Evolutionary conservation across 1,140 invertebrate genomes (phyloP).

Genomic region (Magallana ariakensis): DNA sequence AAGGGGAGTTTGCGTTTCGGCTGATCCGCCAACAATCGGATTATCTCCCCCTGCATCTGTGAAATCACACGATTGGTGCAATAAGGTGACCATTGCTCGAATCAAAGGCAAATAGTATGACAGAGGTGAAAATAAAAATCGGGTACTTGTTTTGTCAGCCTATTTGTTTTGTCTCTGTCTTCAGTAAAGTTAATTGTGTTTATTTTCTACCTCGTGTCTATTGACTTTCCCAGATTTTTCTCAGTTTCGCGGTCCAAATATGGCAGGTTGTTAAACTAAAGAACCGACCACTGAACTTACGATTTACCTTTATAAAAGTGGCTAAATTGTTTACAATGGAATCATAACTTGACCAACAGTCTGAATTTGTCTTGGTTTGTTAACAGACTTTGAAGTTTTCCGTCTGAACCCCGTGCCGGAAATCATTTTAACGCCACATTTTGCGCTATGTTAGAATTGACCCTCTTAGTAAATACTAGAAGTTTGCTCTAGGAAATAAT

Average conservation of each 20-base stretch:
- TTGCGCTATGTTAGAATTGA: not conserved
- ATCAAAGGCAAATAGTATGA: not conserved
- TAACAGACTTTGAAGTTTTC: conserved; percentile 11
- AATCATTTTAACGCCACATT: not conserved
- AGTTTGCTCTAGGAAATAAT: not conserved
- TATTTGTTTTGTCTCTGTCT: not conserved
- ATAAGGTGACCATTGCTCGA: conserved; percentile 2
- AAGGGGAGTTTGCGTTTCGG: conserved; percentile 12
- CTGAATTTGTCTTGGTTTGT: not conserved
- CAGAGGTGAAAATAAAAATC: not conserved
- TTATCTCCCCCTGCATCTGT: conserved; percentile 18
- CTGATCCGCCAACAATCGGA: conserved; percentile 7
- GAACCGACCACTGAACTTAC: not conserved
- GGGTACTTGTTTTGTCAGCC: not conserved
- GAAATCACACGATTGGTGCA: conserved; percentile 5
- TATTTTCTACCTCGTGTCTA: not conserved
- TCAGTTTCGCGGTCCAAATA: not conserved
- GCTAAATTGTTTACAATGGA: conserved; percentile 1
- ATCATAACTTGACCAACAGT: not conserved
- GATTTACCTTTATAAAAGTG: not conserved
- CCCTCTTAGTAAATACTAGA: not conserved
- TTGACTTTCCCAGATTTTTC: conserved; percentile 32
- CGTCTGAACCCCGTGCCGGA: not conserved
- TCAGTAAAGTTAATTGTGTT: not conserved
- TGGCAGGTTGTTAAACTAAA: not conserved